Conservation (phyloP, 1,140 invertebrate species). For the Dufourea novaeangliae region DNA sequence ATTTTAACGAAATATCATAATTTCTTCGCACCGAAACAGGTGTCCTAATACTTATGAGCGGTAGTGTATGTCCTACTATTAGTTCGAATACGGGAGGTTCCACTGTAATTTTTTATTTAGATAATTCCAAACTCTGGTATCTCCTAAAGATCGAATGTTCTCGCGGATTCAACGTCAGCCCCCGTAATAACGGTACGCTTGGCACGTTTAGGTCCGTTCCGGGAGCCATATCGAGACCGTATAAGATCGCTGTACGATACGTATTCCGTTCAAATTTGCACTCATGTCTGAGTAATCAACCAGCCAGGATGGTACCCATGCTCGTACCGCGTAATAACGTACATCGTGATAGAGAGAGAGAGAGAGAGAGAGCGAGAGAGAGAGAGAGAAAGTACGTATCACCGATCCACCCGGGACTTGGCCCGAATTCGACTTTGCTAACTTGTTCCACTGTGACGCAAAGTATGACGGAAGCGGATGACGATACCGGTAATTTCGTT, state of each 20-base stretch:
- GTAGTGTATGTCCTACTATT: no score
- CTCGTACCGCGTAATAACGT: background rate
- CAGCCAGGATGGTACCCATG: background rate
- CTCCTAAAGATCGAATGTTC: background rate
- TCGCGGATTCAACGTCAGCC: background rate
- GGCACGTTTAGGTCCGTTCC: background rate
- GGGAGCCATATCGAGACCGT: background rate
- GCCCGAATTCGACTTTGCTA: background rate
- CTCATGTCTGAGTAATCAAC: conserved; percentile 5
- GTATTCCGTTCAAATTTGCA: conserved; percentile 17
- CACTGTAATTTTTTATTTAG: no score
- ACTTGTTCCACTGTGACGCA: background rate
- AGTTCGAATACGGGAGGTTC: no score
- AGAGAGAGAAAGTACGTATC: no score
- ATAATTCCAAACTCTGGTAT: no score
- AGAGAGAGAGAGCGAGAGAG: no score
- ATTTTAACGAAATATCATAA: no score
- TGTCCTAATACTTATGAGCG: no score
- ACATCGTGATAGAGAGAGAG: background rate
- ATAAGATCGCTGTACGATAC: background rate
- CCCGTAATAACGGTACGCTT: background rate
- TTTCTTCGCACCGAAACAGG: no score
- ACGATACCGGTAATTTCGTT: background rate
- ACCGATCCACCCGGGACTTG: background rate
- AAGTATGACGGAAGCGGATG: background rate